Base-by-base conservation (phyloP, 1,140 invertebrate species). In the Solenopsis fugax region DNA sequence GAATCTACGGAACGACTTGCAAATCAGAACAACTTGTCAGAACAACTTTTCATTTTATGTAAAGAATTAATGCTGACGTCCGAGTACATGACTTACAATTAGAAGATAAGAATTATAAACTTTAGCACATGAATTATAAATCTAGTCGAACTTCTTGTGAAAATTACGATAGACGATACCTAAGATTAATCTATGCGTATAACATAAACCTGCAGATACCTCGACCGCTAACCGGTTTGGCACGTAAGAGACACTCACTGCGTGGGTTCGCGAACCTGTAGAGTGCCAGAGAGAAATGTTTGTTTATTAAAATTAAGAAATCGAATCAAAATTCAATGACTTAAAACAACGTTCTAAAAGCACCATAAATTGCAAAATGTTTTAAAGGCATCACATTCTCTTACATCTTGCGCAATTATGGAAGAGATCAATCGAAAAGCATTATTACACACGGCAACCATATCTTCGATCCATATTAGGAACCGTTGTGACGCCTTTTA, bases 401-500 rank as follows among this genome's bases (percentile, higher is more conserved):
- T 21, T 21, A 0, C 24, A 24, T 77, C n/a, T 48, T 50, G 16
- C 2, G 62, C 50, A 77, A 65, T 64, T 85, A 65, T 48, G 58
- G 48, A 9, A 77, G 24, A n/a, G 13, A 64, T 77, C 58, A 37
- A 64, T 52, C 58, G 21, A 34, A 54, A 69, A 81, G 16, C 56
- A 12, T 37, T 21, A 64, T 50, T 52, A 16, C 54, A 21, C 29
- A 65, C 72, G 62, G 76, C 34, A 34, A 75, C 21, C 41, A 65
- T 77, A 67, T 80, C 52, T 52, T 48, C 89, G 29, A 88, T 84
- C 90, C 90, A 87, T 91, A 90, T 91, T 92, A 92, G 89, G 86
- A 76, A 86, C 77, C 82, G 78, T 89, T 91, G 88, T 88, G 90
- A 89, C 89, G 86, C 85, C 85, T 88, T 91, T 86, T 88, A 92